Evolutionary conservation across 2,113 vertebrate genomes (phyloP).

Genomic region (Tapirus terrestris): DNA sequence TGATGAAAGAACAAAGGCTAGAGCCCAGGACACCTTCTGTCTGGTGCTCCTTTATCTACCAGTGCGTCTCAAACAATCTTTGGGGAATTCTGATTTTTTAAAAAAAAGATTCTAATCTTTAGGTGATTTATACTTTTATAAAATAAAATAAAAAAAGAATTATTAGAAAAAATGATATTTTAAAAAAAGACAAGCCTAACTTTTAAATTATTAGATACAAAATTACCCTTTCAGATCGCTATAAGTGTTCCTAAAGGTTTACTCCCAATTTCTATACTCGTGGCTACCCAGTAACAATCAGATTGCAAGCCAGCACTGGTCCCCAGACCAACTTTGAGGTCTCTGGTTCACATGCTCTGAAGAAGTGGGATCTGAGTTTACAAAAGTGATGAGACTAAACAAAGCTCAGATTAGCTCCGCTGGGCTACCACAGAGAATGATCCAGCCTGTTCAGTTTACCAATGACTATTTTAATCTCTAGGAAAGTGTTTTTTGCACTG

Average conservation of each 20-base stretch:
- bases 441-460: not conserved
- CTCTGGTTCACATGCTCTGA: not conserved
- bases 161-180: not conserved
- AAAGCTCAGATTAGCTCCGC: not conserved
- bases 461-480: not conserved
- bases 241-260: not conserved
- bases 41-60: not conserved
- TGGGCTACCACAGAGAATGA: not conserved
- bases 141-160: slow-evolving; percentile 25
- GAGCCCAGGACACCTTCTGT: not conserved
- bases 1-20: not conserved
- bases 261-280: not conserved
- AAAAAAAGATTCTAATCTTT: not conserved
- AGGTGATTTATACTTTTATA: not conserved
- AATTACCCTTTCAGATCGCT: not conserved
- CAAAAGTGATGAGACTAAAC: not conserved
- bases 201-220: not conserved
- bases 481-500: not conserved
- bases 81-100: not conserved
- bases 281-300: not conserved
- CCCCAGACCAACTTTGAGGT: not conserved
- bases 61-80: not conserved
- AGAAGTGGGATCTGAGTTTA: not conserved
- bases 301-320: not conserved
- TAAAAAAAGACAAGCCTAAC: not conserved